phyloP scores from a whole-genome alignment of 2,113 vertebrate species.

The Pachypanchax playfairii region DNA sequence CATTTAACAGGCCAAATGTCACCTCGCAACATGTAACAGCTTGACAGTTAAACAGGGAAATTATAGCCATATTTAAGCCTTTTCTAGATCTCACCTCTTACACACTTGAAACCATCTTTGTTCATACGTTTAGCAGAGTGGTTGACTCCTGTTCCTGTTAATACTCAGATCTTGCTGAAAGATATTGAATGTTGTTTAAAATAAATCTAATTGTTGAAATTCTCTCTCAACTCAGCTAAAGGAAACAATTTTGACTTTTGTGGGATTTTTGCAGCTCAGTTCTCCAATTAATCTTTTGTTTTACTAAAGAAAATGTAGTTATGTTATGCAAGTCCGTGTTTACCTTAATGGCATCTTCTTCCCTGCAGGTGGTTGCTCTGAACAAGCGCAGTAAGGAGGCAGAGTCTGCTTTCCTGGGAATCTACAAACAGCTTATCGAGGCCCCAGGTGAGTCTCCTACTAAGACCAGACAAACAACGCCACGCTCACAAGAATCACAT shows the following conservation, averaged over 20 bases:
- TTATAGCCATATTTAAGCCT: background rate
- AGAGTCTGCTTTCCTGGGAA: conserved; percentile 93
- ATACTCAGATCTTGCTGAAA: background rate
- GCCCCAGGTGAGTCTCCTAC: conserved; percentile 91
- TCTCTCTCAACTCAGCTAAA: background rate
- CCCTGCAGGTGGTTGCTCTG: conserved; percentile 93
- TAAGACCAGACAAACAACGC: conserved; percentile 43
- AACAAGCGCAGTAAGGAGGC: conserved; percentile 97
- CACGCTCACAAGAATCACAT: conserved; percentile 21
- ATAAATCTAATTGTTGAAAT: background rate
- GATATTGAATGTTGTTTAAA: background rate
- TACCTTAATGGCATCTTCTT: conserved; percentile 54
- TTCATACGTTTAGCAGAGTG: no score
- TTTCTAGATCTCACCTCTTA: background rate
- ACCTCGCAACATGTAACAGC: conserved; percentile 43
- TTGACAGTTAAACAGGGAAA: conserved; percentile 27
- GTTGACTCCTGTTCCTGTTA: background rate
- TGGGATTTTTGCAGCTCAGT: no score
- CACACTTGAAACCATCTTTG: no score
- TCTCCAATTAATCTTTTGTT: no score
- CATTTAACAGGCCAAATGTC: conserved; percentile 70
- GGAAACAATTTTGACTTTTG: no score
- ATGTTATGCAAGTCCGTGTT: conserved; percentile 25
- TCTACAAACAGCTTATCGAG: conserved; percentile 95
- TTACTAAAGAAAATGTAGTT: background rate